phyloP scores from a whole-genome alignment of 2,113 vertebrate genomes.

The human (Homo sapiens) region GRCh38 chr11:86556501-86557000 shows the following conservation, averaged over 20 bases:
- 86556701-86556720: constrained; percentile 83
- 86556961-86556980: not conserved
- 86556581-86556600: constrained; percentile 96
- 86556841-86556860: not conserved
- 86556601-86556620: constrained; percentile 98
- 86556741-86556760: fast-evolving
- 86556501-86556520: fast-evolving
- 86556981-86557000: constrained; percentile 19
- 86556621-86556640: constrained; percentile 97
- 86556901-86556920: not conserved
- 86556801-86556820: not conserved
- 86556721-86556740: not conserved
- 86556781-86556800: not conserved
- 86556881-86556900: not conserved
- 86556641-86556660: constrained; percentile 96
- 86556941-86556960: not conserved
- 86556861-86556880: not conserved
- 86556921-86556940: not conserved
- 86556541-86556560: constrained; percentile 92
- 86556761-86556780: not conserved
- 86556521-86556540: not conserved
- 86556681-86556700: constrained; percentile 97
- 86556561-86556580: constrained; percentile 96
- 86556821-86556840: not conserved
- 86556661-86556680: constrained; percentile 99